Conservation (phyloP, 2,797 vertebrate genomes). For the Cossypha polioptera region DNA sequence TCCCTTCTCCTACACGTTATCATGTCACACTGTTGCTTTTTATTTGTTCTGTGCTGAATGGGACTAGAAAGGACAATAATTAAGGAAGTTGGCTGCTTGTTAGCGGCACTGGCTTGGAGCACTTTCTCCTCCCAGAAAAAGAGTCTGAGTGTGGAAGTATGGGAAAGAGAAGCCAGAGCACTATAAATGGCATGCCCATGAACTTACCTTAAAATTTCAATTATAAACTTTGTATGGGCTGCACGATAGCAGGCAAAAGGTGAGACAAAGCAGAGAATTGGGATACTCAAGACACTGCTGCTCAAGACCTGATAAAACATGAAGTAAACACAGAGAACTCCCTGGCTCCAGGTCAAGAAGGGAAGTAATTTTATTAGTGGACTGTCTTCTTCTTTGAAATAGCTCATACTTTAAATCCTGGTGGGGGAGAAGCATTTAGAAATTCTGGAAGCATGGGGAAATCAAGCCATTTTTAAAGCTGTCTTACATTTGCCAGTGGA, state of each 20-base stretch:
- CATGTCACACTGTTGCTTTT: not conserved
- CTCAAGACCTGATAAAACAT: not conserved
- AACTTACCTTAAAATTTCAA: not conserved
- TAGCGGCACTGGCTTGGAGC: not conserved
- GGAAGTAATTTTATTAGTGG: not conserved
- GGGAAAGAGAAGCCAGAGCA: not conserved
- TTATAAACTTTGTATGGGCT: not conserved
- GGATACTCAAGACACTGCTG: not conserved
- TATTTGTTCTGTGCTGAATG: not conserved
- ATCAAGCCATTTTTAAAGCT: not conserved
- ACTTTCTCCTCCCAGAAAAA: not conserved
- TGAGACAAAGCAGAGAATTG: not conserved
- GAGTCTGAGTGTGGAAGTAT: not conserved
- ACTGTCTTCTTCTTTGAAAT: not conserved
- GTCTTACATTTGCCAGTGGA: slow-evolving; percentile 80
- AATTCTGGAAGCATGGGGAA: not conserved
- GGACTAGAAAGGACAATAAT: not conserved
- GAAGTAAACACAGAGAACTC: not conserved
- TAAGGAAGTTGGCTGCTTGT: not conserved
- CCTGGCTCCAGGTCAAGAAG: not conserved
- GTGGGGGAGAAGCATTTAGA: not conserved
- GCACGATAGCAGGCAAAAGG: not conserved
- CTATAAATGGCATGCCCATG: not conserved
- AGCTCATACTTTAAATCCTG: not conserved
- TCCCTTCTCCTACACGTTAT: not conserved